Evolutionary conservation across 2,113 vertebrate genomes (phyloP), one percentile per base, ranked within the genome.

Genomic region (Ophiodon elongatus): DNA sequence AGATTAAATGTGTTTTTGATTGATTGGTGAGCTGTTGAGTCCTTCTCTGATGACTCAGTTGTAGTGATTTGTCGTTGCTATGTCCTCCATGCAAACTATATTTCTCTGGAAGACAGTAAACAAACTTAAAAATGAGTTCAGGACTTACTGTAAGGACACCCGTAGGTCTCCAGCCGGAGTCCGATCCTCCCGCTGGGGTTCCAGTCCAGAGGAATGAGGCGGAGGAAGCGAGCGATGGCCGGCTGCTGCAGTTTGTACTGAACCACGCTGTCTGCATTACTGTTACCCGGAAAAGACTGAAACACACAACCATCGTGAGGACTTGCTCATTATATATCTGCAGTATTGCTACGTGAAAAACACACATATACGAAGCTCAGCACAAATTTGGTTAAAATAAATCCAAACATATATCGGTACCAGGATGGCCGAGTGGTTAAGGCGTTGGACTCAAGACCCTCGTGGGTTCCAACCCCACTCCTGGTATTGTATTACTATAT

Each of bases 121-220:
- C 39, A 37, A 62, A 60, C 14, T 54, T 33, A 0, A 31, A 37
- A 54, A 4, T 41, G 37, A 75, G n/a, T n/a, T n/a, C n/a, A n/a
- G n/a, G 39, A 66, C 85, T 87, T 4, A 77, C 81, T 75, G 76
- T 93, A 90, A 29, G 91, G 89, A 83, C 93, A 94, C 1, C 93
- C 92, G 31, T 94, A 92, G 17, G 86, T 50, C 87, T 94, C 93
- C 78, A 94, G 89, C 17, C 93, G 78, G 2, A 94, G 92, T 71
- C 93, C 93, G 41, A 94, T 92, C 70, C 93, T 83, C 19, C 93
- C 92, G 50, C 33, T 89, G 80, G 85, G 85, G 64, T 94, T 93
- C 93, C 92, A 92, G 85, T 81, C 86, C 73, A 93, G 83, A 57
- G 93, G 93, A 62, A 92, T 29, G 83, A 94, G 89, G 37, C 92